phyloP scores from a whole-genome alignment of 2,113 vertebrate species.

The Xiphophorus hellerii region DNA sequence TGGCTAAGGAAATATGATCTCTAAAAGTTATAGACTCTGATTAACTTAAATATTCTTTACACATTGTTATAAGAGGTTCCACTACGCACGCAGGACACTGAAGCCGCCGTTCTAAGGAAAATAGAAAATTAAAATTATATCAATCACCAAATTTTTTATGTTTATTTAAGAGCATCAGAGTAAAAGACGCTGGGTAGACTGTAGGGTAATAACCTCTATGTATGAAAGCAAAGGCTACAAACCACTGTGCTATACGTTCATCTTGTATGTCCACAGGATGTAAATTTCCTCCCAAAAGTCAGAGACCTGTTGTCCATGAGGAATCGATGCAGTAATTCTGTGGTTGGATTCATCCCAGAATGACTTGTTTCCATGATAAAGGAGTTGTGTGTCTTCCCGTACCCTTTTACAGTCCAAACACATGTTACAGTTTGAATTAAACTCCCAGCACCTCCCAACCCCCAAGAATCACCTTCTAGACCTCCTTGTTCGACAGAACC shows the following conservation, averaged over 20 bases:
- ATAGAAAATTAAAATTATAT: neutral
- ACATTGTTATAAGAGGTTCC: neutral
- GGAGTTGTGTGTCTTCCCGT: neutral
- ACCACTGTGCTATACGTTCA: too few relatives aligned
- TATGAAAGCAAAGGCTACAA: neutral
- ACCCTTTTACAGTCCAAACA: constrained; percentile 37
- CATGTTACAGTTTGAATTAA: constrained; percentile 21
- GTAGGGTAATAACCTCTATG: neutral
- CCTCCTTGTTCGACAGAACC: constrained; percentile 49
- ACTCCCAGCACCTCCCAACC: constrained; percentile 30
- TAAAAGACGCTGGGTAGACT: neutral
- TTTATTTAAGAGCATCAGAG: neutral
- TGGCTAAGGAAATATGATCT: too few relatives aligned
- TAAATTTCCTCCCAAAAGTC: constrained; percentile 13
- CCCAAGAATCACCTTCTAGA: constrained; percentile 53
- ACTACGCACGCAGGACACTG: neutral
- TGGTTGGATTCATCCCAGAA: constrained; percentile 11
- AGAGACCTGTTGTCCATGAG: constrained; percentile 31
- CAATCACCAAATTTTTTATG: neutral
- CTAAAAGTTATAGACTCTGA: too few relatives aligned
- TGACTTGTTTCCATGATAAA: constrained; percentile 5
- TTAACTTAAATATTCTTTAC: neutral
- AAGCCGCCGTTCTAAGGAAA: too few relatives aligned
- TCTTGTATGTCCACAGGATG: neutral
- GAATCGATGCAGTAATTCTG: constrained; percentile 29